Evolutionary conservation across 2,888 invertebrate genomes (phyloP), one percentile per base, ranked within the genome.

Genomic region (Dione vanillae): DNA sequence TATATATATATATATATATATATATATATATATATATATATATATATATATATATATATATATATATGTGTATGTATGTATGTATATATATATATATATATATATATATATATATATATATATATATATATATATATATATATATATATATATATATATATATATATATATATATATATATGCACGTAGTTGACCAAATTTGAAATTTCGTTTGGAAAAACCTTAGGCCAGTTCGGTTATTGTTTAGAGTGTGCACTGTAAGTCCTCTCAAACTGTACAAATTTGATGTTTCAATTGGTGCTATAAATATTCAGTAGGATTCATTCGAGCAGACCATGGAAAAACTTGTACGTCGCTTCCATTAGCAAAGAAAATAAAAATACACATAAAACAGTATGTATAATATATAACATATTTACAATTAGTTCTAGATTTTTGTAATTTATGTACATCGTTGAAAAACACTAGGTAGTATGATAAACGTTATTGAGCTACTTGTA

Each of bases 231-330:
- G 5, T 11, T 37, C n/a, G 11, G 37, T 19, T 6, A 16, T 56
- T 16, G 37, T 20, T 49, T 5, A 20, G 49, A 11, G 51, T 14
- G 20, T 54, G 35, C 54, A 37, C 8, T 54, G n/a, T 35, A 52
- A 2, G 6, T 52, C 14, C 35, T n/a, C 35, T 35, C n/a, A 14
- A 54, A 3, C 51, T 5, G 2, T 51, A 20, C 19, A 19, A 47
- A 16, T 1, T 47, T 47, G 49, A 49, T 52, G 52, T 52, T 52
- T 35, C 52, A 35, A 9, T n/a, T 54, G 35, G 27, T n/a, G 54
- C n/a, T 54, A 37, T 54, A 54, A 54, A 54, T 54, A 54, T 37
- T 54, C 37, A 54, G 35, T 54, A 37, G 35, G 9, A 37, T 37
- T 37, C 37, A 37, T 37, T 54, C 16, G 14, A 5, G 49, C 10